A percentile compares a stretch with the other conserved stretches of the same genome.
These are phyloP conservation scores for Synergus itoensis DNA, from an alignment of 2,888 invertebrate species.

Conservation along the genomic window DNA sequence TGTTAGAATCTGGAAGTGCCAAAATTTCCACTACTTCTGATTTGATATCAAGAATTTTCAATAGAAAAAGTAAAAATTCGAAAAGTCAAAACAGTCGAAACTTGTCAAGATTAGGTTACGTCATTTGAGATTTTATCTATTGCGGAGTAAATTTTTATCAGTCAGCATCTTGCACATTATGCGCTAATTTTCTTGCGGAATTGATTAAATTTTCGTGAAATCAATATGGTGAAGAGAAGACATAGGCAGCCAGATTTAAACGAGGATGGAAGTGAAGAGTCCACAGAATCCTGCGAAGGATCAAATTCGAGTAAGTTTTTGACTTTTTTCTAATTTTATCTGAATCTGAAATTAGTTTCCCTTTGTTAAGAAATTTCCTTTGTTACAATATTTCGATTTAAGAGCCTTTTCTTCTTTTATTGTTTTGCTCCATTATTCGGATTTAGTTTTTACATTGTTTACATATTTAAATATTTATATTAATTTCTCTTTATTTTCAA, in stretches of 20 bases:
- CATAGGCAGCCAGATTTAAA: constrained; percentile 84
- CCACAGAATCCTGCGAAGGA: constrained; percentile 87
- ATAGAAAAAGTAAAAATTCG: neutral
- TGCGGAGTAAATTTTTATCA: neutral
- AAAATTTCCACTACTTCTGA: neutral
- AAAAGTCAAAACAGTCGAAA: neutral
- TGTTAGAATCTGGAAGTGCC: neutral
- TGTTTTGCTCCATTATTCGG: neutral
- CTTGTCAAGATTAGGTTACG: neutral
- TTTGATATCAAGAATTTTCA: neutral
- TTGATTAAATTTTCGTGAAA: neutral
- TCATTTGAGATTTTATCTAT: constrained; percentile 5
- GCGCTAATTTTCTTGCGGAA: neutral
- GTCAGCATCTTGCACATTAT: neutral
- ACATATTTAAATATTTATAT: too few relatives aligned
- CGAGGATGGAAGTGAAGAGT: constrained; percentile 81
- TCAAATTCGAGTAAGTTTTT: constrained; percentile 65
- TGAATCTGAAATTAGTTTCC: neutral
- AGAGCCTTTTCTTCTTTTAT: neutral
- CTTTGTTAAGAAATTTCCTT: neutral
- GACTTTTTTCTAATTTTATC: constrained; percentile 32
- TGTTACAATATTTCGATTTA: neutral
- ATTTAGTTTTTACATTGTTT: neutral
- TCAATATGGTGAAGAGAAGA: constrained; percentile 10
- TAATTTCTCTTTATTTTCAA: too few relatives aligned